These are phyloP conservation scores for Microctonus brassicae DNA, from an alignment of 2,888 invertebrate genomes.

Conservation along the genomic window DNA sequence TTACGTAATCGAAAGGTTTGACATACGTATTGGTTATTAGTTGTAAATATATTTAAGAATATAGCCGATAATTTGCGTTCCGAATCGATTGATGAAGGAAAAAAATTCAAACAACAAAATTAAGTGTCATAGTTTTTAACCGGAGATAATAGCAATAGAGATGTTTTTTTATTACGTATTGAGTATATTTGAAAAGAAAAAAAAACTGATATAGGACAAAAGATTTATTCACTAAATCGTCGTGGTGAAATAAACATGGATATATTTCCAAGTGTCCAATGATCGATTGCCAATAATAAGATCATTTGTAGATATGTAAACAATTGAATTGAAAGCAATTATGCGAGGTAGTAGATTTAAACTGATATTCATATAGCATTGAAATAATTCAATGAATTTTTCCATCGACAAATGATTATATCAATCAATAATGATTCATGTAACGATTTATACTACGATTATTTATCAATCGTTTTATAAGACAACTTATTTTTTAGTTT, in stretches of 20 bases:
- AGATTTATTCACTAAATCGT: no score
- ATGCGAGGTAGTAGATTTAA: background rate
- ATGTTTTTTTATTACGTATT: background rate
- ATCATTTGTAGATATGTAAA: constrained; percentile 1
- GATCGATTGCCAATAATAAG: background rate
- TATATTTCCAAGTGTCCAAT: background rate
- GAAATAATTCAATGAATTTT: background rate
- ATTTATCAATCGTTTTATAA: no score
- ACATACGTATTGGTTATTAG: constrained; percentile 61
- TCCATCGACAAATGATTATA: background rate
- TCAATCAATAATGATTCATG: background rate
- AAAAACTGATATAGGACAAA: no score
- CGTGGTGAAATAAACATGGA: no score
- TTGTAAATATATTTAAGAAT: constrained; percentile 50
- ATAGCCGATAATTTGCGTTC: constrained; percentile 26
- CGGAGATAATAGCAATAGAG: background rate
- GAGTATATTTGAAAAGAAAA: background rate
- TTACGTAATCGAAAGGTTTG: constrained; percentile 73
- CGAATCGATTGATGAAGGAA: background rate
- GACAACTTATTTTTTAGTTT: no score
- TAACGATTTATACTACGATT: no score
- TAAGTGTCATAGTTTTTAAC: background rate
- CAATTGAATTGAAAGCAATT: constrained; percentile 1
- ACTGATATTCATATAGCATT: background rate
- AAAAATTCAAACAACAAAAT: background rate